These are phyloP conservation scores for Diabrotica balteata DNA, from an alignment of 2,888 invertebrate genomes.

Conservation along the genomic window DNA sequence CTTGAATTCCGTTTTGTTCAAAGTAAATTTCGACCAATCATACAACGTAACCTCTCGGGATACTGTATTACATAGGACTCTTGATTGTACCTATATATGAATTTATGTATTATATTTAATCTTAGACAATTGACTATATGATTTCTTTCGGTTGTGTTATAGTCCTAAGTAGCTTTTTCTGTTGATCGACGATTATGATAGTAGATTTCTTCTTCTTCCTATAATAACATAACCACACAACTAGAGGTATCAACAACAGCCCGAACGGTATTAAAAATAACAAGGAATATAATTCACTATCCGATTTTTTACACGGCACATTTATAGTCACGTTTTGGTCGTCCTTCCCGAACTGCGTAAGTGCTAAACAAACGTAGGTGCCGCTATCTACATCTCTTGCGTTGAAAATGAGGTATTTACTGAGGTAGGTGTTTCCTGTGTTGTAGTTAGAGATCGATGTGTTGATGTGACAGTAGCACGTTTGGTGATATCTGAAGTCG, in stretches of 20 bases:
- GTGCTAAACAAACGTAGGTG: slow-evolving; percentile 54
- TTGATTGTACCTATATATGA: too few species aligned
- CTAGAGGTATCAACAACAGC: slow-evolving; percentile 51
- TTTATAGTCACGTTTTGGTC: slow-evolving; percentile 50
- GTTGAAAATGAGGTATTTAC: slow-evolving; percentile 54
- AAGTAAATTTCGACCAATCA: too few species aligned
- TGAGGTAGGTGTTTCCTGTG: slow-evolving; percentile 51
- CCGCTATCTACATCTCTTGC: slow-evolving; percentile 52
- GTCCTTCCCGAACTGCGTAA: slow-evolving; percentile 52
- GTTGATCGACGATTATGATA: slow-evolving; percentile 38
- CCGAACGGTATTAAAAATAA: slow-evolving; percentile 54
- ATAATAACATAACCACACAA: slow-evolving; percentile 55
- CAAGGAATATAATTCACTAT: slow-evolving; percentile 46
- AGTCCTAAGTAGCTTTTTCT: slow-evolving; percentile 40
- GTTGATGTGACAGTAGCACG: slow-evolving; percentile 51
- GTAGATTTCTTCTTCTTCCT: slow-evolving; percentile 47
- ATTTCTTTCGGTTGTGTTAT: slow-evolving; percentile 32
- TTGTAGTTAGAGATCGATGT: slow-evolving; percentile 43
- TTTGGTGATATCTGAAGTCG: slow-evolving; percentile 48
- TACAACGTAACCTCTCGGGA: too few species aligned
- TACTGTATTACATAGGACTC: too few species aligned
- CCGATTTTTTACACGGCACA: slow-evolving; percentile 41
- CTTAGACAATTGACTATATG: slow-evolving; percentile 13
- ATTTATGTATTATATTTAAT: too few species aligned
- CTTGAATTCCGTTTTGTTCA: too few species aligned